phyloP scores from a whole-genome alignment of 2,888 invertebrate species.

The Abrostola tripartita region DNA sequence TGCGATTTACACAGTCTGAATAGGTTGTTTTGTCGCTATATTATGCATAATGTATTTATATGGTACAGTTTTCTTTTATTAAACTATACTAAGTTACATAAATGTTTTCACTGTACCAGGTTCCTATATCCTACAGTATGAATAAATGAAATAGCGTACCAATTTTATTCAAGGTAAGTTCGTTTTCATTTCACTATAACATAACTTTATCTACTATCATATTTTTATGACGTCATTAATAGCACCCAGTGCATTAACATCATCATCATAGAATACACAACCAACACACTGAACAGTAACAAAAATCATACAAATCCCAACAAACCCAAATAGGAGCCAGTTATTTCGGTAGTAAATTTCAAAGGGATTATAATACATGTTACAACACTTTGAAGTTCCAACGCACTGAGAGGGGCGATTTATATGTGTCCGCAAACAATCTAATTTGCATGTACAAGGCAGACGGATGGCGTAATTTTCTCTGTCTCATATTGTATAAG shows the following conservation, averaged over 20 bases:
- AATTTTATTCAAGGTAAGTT: too few species aligned
- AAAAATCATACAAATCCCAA: not conserved
- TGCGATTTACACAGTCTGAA: too few species aligned
- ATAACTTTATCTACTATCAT: too few species aligned
- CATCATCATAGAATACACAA: not conserved
- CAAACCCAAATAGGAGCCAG: conserved; percentile 25
- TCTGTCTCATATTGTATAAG: conserved; percentile 69
- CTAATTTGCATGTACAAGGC: conserved; percentile 75
- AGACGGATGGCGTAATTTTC: conserved; percentile 77
- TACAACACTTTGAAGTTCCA: conserved; percentile 60
- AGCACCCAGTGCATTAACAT: not conserved
- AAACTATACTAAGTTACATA: too few species aligned
- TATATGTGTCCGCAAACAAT: conserved; percentile 76
- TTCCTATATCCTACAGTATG: too few species aligned
- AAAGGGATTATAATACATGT: conserved; percentile 59
- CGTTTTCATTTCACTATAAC: too few species aligned
- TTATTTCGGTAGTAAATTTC: conserved; percentile 53
- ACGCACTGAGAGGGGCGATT: conserved; percentile 67
- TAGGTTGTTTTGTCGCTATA: too few species aligned
- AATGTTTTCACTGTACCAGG: too few species aligned
- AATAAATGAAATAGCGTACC: too few species aligned
- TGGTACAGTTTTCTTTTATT: too few species aligned
- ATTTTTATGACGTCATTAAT: not conserved
- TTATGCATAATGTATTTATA: too few species aligned
- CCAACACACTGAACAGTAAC: not conserved